Evolutionary conservation across 2,888 invertebrate species (phyloP), one percentile per base, ranked within the genome.

Genomic region (Corbicula japonica): DNA sequence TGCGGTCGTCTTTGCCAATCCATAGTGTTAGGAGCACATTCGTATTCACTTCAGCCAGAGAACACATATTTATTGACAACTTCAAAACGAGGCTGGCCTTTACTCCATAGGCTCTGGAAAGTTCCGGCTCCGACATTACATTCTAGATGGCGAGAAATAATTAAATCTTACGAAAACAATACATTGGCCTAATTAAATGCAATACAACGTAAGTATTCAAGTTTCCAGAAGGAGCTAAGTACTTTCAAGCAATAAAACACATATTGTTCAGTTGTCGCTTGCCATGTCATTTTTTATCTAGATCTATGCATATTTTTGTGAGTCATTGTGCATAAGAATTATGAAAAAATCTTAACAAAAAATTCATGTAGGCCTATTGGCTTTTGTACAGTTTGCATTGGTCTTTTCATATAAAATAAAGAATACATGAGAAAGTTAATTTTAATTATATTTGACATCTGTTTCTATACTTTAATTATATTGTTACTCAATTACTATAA

Each of bases 1-100:
- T 96, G 96, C 56, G 96, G 96, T 0, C 95, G 98, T 54, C 94
- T 98, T 15, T 96, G 96, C 76, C 98, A 98, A 92, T 97, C 97
- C 86, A 93, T 98, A 15, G 95, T 97, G 0, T 92, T 97, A 63
- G 97, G 98, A 0, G 95, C 96, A 0, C 97, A 98, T 93, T 95
- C 96, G 0, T 94, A 96, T 86, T 93, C 95, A 1, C 95, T 96
- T 72, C 96, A 98, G 91, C 97, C 97, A 0, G 94, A 94, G 2
- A 98, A 98, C 93, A 94, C 95, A 0, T 98, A 98, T 93, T 94
- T 98, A 0, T 93, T 96, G 21, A 94, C 95, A 0, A 97, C 97
- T 0, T 79, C 89, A 4, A 80, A 72, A 38, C 77, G 83, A 56
- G 92, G 92, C 1, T 93, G 92, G 92, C 80, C 84, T 0, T 74